Evolutionary conservation across 2,113 vertebrate species (phyloP).

Genomic region (Bujurquina vittata): DNA sequence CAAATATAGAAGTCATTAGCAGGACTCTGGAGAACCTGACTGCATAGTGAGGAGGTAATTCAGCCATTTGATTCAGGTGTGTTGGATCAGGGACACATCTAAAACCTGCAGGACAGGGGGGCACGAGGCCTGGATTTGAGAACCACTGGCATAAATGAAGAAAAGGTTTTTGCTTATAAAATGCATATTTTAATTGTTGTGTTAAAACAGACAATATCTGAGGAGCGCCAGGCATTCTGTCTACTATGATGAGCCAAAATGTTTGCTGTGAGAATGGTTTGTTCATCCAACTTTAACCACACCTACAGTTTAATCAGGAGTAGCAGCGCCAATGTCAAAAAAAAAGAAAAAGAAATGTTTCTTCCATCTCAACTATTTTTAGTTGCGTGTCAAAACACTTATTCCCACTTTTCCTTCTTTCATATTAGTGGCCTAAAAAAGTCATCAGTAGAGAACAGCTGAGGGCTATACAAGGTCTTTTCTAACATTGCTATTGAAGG

Average conservation of each 20-base stretch:
- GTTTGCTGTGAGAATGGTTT: neutral
- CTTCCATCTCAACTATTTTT: neutral
- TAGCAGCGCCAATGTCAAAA: slow-evolving; percentile 16
- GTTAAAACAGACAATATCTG: neutral
- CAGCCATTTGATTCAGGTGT: too few relatives aligned
- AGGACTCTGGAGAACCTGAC: too few relatives aligned
- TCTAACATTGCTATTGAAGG: neutral
- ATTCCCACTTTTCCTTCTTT: neutral
- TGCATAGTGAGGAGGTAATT: too few relatives aligned
- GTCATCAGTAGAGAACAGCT: slow-evolving; percentile 22
- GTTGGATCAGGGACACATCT: too few relatives aligned
- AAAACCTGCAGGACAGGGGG: too few relatives aligned
- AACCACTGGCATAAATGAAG: too few relatives aligned
- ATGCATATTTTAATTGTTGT: neutral
- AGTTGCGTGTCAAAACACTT: neutral
- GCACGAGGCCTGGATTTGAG: too few relatives aligned
- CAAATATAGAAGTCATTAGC: too few relatives aligned
- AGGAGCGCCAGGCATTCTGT: neutral
- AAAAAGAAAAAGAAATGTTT: neutral
- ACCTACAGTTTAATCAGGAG: neutral
- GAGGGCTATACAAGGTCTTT: slow-evolving; percentile 28
- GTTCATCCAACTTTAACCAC: neutral
- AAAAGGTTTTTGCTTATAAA: too few relatives aligned
- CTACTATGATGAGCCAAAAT: neutral
- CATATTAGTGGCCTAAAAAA: slow-evolving; percentile 17